Evolutionary conservation across 2,797 vertebrate species (phyloP), one percentile per base, ranked within the genome.

Genomic region (Hyperoplus lanceolatus): DNA sequence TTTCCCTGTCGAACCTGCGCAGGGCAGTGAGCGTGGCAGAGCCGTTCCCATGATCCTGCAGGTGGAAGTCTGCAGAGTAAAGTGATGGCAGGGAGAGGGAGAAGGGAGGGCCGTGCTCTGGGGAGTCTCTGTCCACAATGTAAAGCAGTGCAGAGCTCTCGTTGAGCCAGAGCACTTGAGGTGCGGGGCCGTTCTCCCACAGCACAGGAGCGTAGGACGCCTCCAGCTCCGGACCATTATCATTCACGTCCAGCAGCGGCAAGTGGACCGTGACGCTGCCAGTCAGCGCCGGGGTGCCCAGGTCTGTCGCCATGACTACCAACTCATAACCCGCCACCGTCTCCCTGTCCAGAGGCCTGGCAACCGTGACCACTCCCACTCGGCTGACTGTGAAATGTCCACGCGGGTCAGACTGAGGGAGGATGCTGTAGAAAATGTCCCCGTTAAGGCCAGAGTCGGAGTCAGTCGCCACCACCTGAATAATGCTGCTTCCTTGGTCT

Each of bases 211-310:
- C 55, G 79, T 98, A 98, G 0, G 73, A 74, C 1, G 88, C 79
- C 84, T 97, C 96, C 85, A 97, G 93, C 84, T 94, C 94, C 0
- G 97, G 97, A n/a, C 94, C 96, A 18, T 97, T 98, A 90, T 98
- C 97, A 77, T 97, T 98, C 75, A 96, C 77, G 84, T 98, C 97
- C 41, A 96, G 87, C 82, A 98, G 80, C 1, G 91, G 86, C 81
- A 98, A 82, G 85, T 93, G 87, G 73, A 98, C 87, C 16, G 94
- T 96, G 73, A 95, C 90, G 0, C 94, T 97, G 70, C 96, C 96
- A n/a, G 95, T 96, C 89, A 85, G 76, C 0, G 95, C 76, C 1
- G 96, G 96, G 8, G 54, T 90, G 13, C 97, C 97, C 61, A 91
- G 93, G 87, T 98, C 97, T 11, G 93, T 94, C 45, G 97, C 97